Evolutionary conservation across 2,113 vertebrate species (phyloP).

Genomic region (Semnornis frantzii): DNA sequence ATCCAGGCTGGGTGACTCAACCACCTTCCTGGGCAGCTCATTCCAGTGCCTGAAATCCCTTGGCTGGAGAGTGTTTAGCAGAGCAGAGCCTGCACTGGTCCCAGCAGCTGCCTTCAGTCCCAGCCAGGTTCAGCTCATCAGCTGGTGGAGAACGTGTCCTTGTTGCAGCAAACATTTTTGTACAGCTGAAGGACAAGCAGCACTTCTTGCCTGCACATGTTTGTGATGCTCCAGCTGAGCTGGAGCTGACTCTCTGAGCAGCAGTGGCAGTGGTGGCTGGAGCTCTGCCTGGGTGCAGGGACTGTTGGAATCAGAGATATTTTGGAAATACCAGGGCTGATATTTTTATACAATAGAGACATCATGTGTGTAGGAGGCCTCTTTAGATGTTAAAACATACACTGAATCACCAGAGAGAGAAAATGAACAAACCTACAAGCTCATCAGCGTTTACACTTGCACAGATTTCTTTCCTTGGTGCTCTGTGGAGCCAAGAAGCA

Average conservation of each 20-base stretch:
- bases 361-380: slow-evolving; percentile 61
- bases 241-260: not conserved
- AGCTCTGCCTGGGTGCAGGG: not conserved
- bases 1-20: too few relatives aligned
- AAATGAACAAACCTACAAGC: slow-evolving; percentile 38
- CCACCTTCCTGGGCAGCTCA: too few relatives aligned
- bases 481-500: not conserved
- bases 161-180: not conserved
- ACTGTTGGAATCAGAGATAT: not conserved
- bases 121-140: not conserved
- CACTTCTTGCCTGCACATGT: not conserved
- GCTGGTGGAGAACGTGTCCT: slow-evolving; percentile 13
- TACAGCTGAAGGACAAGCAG: slow-evolving; percentile 25
- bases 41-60: not conserved
- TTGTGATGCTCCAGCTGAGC: not conserved
- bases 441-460: not conserved
- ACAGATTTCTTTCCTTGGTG: not conserved
- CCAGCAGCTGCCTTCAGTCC: slow-evolving; percentile 57
- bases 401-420: slow-evolving; percentile 43
- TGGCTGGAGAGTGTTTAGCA: not conserved
- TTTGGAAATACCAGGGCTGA: slow-evolving; percentile 26
- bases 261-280: not conserved
- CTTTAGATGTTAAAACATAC: slow-evolving; percentile 56
- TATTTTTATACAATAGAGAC: slow-evolving; percentile 68
- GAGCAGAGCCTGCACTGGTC: not conserved